phyloP scores from a whole-genome alignment of 2,888 invertebrate genomes.

The Eupithecia vulgata region DNA sequence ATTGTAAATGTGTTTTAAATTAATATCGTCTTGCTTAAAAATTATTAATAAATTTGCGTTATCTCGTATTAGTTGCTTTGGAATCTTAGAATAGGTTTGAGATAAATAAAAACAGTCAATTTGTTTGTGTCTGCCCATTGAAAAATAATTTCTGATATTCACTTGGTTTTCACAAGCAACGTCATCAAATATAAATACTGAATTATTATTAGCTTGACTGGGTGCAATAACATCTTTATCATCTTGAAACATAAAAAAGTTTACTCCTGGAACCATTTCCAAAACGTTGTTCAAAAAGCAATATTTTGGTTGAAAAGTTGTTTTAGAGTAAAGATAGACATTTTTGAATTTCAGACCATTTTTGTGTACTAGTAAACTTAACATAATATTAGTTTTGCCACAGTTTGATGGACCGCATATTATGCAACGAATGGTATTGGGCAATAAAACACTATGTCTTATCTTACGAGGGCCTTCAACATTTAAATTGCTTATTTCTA shows the following conservation, averaged over 20 bases:
- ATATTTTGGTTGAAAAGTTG: not conserved
- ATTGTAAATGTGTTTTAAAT: too few species aligned
- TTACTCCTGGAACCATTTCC: too few species aligned
- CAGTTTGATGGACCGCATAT: conserved; percentile 1
- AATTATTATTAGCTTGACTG: not conserved
- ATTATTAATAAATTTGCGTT: too few species aligned
- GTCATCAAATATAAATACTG: not conserved
- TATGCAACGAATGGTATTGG: not conserved
- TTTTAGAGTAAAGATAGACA: not conserved
- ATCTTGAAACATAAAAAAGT: too few species aligned
- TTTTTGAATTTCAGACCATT: not conserved
- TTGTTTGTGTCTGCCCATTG: too few species aligned
- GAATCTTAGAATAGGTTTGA: too few species aligned
- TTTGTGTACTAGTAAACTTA: not conserved
- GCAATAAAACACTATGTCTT: not conserved
- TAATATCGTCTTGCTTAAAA: too few species aligned
- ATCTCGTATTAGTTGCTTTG: too few species aligned
- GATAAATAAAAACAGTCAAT: too few species aligned
- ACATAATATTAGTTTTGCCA: not conserved
- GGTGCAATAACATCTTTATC: too few species aligned
- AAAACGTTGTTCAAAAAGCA: too few species aligned
- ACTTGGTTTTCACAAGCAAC: not conserved
- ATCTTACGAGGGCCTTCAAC: not conserved
- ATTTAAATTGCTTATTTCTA: too few species aligned
- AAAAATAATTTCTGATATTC: not conserved